Evolutionary conservation across 2,797 vertebrate genomes (phyloP).

Genomic region (Ceryle rudis): DNA sequence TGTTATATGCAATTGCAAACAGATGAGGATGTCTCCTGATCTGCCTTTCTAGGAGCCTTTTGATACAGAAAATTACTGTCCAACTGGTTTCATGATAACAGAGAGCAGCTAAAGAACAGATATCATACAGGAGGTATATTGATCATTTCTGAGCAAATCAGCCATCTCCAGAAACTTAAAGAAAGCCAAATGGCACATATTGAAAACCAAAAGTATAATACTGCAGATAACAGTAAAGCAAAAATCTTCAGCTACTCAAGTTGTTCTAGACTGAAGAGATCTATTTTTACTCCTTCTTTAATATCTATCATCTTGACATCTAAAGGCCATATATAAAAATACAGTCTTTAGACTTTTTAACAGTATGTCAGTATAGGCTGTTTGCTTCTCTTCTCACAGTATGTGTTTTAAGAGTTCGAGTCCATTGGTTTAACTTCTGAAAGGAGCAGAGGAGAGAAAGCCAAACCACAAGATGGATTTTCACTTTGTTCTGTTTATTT

Average conservation of each 20-base stretch:
- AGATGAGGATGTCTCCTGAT: not conserved
- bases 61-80: not conserved
- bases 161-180: not conserved
- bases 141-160: not conserved
- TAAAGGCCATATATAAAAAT: not conserved
- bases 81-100: not conserved
- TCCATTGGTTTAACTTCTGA: not conserved
- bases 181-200: not conserved
- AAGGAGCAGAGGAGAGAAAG: not conserved
- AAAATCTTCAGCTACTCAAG: not conserved
- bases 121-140: not conserved
- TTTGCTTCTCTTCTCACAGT: not conserved
- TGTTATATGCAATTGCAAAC: not conserved
- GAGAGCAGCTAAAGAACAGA: not conserved
- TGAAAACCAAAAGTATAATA: not conserved
- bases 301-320: not conserved
- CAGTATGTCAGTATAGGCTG: not conserved
- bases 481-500: not conserved
- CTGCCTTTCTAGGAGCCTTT: not conserved
- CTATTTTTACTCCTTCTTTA: not conserved
- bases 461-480: not conserved
- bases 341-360: not conserved
- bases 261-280: not conserved
- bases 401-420: not conserved
- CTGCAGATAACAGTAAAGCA: not conserved